Percentiles rank a stretch among this genome's conserved stretches.
These are phyloP conservation scores for Pristiophorus japonicus DNA, from an alignment of 2,113 vertebrate species.

Conservation along the genomic window DNA sequence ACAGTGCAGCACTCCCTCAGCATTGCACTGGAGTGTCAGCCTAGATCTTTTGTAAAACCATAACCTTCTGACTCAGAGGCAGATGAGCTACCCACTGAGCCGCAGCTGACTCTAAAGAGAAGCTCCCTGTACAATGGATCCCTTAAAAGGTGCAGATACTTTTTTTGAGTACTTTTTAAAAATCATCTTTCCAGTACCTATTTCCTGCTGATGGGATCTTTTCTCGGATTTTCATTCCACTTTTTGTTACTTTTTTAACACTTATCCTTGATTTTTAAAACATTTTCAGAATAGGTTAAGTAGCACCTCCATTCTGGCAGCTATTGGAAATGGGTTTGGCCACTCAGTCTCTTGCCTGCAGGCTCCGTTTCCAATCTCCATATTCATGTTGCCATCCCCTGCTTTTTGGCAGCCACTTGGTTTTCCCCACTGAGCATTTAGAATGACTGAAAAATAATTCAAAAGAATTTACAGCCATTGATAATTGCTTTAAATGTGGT, in stretches of 20 bases:
- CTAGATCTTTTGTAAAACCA: too few relatives aligned
- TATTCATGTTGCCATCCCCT: background rate
- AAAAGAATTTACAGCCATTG: background rate
- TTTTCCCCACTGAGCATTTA: background rate
- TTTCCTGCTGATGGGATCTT: background rate
- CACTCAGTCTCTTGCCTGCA: background rate
- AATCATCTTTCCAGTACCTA: background rate
- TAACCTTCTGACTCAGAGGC: too few relatives aligned
- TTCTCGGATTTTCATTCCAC: background rate
- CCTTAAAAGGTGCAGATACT: background rate
- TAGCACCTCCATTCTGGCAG: background rate
- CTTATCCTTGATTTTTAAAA: background rate
- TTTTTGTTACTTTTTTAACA: background rate
- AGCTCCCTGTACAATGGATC: background rate
- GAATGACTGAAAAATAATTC: background rate
- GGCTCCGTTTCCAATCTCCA: background rate
- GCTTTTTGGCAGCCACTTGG: background rate
- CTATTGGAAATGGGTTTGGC: background rate
- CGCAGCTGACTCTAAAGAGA: too few relatives aligned
- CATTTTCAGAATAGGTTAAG: background rate
- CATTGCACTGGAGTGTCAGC: too few relatives aligned
- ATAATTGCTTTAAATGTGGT: background rate
- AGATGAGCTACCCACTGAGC: too few relatives aligned
- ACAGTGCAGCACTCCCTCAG: too few relatives aligned
- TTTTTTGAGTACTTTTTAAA: background rate